A percentile compares a stretch with the other conserved stretches of the same genome.
phyloP scores from a whole-genome alignment of 2,113 vertebrate genomes.

The Suncus etruscus region DNA sequence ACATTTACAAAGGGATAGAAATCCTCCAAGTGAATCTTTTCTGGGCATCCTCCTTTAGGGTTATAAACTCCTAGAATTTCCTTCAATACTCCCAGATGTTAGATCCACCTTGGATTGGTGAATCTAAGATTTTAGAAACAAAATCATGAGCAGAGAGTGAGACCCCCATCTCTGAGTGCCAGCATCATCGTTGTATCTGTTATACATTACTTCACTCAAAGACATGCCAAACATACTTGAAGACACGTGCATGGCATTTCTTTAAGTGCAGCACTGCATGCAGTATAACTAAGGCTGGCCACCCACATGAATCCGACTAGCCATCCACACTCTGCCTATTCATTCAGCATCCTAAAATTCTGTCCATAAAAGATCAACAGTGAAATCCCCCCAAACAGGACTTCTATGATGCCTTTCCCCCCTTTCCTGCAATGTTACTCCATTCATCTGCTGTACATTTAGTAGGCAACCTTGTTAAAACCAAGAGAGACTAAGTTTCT shows the following conservation, averaged over 20 bases:
- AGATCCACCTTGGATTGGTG: neutral
- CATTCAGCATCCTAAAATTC: neutral
- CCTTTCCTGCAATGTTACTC: neutral
- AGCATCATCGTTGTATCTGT: neutral
- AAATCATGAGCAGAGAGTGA: neutral
- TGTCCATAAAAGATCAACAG: neutral
- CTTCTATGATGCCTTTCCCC: fast-evolving
- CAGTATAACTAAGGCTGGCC: neutral
- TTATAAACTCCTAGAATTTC: neutral
- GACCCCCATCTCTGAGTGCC: neutral
- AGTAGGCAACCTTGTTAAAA: neutral
- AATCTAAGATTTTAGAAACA: neutral
- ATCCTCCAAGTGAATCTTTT: neutral
- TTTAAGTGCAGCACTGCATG: slow-evolving; percentile 53
- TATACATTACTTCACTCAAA: slow-evolving; percentile 60
- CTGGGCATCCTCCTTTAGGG: neutral
- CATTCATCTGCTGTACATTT: neutral
- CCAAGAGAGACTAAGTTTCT: neutral
- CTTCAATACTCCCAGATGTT: neutral
- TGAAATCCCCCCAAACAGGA: neutral
- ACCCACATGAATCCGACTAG: neutral
- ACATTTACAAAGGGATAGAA: neutral
- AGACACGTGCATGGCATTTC: slow-evolving; percentile 9
- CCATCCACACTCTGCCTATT: neutral
- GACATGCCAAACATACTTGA: slow-evolving; percentile 55